These are phyloP conservation scores for Acyrthosiphon pisum DNA, from an alignment of 1,140 invertebrate genomes.

Conservation along the genomic window DNA sequence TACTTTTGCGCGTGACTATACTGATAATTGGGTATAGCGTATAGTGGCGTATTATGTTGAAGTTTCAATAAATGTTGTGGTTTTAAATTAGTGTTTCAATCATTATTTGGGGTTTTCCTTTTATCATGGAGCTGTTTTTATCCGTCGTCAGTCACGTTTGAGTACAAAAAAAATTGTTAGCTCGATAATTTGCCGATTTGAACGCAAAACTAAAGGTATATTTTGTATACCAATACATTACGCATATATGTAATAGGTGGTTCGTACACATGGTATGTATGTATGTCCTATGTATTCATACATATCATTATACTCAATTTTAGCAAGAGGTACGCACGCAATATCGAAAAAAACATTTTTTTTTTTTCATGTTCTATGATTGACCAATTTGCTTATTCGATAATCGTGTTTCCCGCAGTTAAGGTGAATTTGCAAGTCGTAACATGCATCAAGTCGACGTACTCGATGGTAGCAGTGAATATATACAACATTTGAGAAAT, in stretches of 20 bases:
- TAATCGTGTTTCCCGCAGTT: not conserved
- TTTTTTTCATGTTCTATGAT: not conserved
- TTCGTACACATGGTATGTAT: not conserved
- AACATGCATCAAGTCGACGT: not conserved
- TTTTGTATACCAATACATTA: not conserved
- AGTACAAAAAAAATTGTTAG: not conserved
- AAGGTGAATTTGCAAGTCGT: not conserved
- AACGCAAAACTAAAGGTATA: not conserved
- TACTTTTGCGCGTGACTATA: not conserved
- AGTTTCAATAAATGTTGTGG: not conserved
- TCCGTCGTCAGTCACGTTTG: not conserved
- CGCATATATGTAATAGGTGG: not conserved
- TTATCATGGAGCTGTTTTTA: not conserved
- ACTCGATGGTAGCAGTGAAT: not conserved
- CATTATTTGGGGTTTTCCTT: not conserved
- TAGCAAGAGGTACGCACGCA: not conserved
- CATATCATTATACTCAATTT: not conserved
- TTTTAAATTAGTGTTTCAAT: conserved; percentile 12
- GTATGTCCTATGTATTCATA: not conserved
- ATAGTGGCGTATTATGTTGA: not conserved
- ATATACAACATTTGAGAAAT: not conserved
- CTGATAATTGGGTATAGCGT: not conserved
- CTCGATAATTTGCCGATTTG: conserved; percentile 4
- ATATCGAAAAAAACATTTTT: not conserved
- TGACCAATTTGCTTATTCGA: not conserved